phyloP scores from a whole-genome alignment of 2,797 vertebrate species.

The Pterois miles region DNA sequence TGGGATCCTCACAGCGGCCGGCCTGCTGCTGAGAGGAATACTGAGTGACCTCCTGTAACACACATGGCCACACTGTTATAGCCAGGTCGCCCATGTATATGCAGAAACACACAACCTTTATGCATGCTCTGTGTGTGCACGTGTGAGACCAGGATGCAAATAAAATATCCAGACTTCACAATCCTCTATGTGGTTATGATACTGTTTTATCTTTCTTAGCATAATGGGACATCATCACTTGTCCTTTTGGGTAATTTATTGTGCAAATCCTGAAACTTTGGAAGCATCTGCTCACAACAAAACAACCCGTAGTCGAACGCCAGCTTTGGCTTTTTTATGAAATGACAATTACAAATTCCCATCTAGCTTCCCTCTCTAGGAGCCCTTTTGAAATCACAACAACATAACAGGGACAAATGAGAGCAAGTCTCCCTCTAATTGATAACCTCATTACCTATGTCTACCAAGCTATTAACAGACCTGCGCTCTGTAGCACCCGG shows the following conservation, averaged over 20 bases:
- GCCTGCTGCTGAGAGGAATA: constrained; percentile 63
- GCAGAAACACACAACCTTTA: neutral
- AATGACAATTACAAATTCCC: constrained; percentile 55
- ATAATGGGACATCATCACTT: constrained; percentile 53
- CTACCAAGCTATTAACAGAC: constrained; percentile 63
- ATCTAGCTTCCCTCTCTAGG: constrained; percentile 16
- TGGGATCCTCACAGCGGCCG: constrained; percentile 50
- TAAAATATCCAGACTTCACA: neutral
- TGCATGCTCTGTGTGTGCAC: neutral
- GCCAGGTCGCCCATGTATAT: constrained; percentile 6
- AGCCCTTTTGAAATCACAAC: constrained; percentile 49
- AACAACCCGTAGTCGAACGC: constrained; percentile 35
- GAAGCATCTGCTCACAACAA: constrained; percentile 56
- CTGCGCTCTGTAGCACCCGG: constrained; percentile 21
- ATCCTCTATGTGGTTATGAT: neutral
- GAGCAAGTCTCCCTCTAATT: constrained; percentile 64
- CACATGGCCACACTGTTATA: neutral
- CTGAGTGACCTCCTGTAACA: constrained; percentile 37
- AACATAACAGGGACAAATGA: constrained; percentile 66
- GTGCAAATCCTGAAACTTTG: constrained; percentile 33
- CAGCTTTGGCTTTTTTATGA: constrained; percentile 32
- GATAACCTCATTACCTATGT: constrained; percentile 73
- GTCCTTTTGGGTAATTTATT: constrained; percentile 45
- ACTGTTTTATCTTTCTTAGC: constrained; percentile 34
- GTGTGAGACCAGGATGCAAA: constrained; percentile 16